These are phyloP conservation scores for Theonella swinhoei DNA, from an alignment of 37 sponge, comb jelly and placozoan species.

Conservation along the genomic window DNA sequence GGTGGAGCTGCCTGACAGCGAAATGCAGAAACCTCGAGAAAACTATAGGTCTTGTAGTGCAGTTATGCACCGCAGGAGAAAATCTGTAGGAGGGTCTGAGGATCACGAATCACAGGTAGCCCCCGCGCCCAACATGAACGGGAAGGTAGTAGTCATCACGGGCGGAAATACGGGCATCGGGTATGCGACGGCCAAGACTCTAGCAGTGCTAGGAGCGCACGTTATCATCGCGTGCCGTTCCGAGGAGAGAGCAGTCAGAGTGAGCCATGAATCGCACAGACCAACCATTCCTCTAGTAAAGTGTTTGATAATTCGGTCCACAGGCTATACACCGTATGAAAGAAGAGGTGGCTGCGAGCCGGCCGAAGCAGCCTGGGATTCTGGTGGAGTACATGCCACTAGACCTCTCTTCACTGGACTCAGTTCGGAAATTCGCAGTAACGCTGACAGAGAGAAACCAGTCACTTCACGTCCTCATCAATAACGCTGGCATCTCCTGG, in stretches of 20 bases:
- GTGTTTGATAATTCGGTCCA: not conserved
- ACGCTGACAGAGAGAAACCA: not conserved
- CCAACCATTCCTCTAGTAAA: not conserved
- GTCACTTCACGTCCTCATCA: not conserved
- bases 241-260: not conserved
- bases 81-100: too few species aligned
- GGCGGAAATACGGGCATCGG: slow-evolving; percentile 10
- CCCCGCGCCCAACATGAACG: not conserved
- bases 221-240: slow-evolving; percentile 4
- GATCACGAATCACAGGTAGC: too few species aligned
- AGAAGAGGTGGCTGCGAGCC: not conserved
- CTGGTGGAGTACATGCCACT: not conserved
- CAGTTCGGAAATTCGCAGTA: not conserved
- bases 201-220: slow-evolving; percentile 3
- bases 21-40: too few species aligned
- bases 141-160: slow-evolving; percentile 1
- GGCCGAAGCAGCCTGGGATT: not conserved
- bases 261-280: not conserved
- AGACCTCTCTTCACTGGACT: not conserved
- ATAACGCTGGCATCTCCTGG: not conserved
- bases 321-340: not conserved
- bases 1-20: too few species aligned
- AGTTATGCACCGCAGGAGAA: too few species aligned
- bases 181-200: slow-evolving; percentile 9
- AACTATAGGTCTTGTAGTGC: too few species aligned